Percentiles rank a stretch among this genome's conserved stretches.
phyloP scores from a whole-genome alignment of 1,140 invertebrate species.

The Cephus cinctus region DNA sequence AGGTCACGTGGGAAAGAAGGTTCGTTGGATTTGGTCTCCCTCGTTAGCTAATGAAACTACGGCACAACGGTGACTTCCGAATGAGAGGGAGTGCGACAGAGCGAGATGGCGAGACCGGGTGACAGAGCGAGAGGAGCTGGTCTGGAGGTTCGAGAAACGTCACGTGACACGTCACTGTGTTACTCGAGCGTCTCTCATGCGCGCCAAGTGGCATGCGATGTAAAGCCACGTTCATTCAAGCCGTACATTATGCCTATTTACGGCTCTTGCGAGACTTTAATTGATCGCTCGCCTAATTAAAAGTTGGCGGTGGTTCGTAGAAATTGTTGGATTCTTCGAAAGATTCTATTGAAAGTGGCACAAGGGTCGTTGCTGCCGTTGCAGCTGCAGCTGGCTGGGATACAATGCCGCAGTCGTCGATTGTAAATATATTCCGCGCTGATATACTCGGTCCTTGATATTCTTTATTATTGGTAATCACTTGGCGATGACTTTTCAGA shows the following conservation, averaged over 20 bases:
- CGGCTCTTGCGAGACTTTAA: not conserved
- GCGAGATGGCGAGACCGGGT: too few species aligned
- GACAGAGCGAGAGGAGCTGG: too few species aligned
- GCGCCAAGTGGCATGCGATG: not conserved
- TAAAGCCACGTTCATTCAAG: not conserved
- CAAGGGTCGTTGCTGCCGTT: too few species aligned
- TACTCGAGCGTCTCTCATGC: not conserved
- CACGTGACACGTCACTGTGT: not conserved
- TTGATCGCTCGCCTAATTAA: slow-evolving; percentile 34
- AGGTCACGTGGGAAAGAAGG: not conserved
- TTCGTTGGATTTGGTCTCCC: not conserved
- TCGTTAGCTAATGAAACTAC: slow-evolving; percentile 1
- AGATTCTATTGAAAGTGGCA: too few species aligned
- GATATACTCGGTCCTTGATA: too few species aligned
- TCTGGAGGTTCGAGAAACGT: too few species aligned
- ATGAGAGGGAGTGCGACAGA: too few species aligned
- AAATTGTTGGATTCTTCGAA: too few species aligned
- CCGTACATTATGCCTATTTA: not conserved
- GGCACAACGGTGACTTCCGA: too few species aligned
- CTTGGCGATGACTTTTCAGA: not conserved
- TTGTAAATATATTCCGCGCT: too few species aligned
- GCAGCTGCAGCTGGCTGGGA: too few species aligned
- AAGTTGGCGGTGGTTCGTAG: slow-evolving; percentile 13
- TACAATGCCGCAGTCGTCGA: too few species aligned
- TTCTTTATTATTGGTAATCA: not conserved